Base-by-base conservation (phyloP, 2,797 vertebrate genomes). In the Parotocinclus haroldoi region DNA sequence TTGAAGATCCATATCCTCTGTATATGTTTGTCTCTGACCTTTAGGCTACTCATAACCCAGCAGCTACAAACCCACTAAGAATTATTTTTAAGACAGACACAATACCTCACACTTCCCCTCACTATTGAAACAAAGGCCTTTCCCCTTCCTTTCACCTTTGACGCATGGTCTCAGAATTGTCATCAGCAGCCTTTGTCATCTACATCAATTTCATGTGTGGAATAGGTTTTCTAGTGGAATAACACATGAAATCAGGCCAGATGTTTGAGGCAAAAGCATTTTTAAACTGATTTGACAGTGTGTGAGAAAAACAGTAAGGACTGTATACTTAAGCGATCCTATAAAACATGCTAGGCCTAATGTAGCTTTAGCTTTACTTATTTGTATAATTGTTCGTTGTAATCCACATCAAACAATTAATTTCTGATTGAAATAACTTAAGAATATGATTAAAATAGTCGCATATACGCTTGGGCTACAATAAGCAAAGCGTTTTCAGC, bases 211-310 rank as follows among this genome's bases (percentile, higher is more conserved):
- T 17, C 56, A 62, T 14, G 48, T 64, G 16, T 19, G 70, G 62
- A 63, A 46, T 48, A 39, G 65, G 66, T 54, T 76, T 74, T 69
- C 60, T 45, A 57, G 37, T 61, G 42, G n/a, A 27, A 62, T 69
- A 65, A 49, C 40, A 18, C 57, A 52, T 16, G 48, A 60, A 55
- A 68, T 44, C 18, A 7, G 46, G 19, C 66, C 52, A 10, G 52
- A 58, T 27, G 27, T 27, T 73, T 71, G 71, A 75, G 52, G 48
- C 12, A 55, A 52, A 37, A 49, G 53, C 44, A 1, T 74, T 63
- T 16, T 57, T 76, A 67, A 75, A 72, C 63, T 58, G 60, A 73
- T 76, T 64, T 81, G 81, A 72, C 68, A 67, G 52, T 62, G 76
- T 83, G 81, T 75, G 72, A 78, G 74, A 27, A 19, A 12, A 27